phyloP scores from a whole-genome alignment of 2,113 vertebrate genomes.

The Panurus biarmicus region DNA sequence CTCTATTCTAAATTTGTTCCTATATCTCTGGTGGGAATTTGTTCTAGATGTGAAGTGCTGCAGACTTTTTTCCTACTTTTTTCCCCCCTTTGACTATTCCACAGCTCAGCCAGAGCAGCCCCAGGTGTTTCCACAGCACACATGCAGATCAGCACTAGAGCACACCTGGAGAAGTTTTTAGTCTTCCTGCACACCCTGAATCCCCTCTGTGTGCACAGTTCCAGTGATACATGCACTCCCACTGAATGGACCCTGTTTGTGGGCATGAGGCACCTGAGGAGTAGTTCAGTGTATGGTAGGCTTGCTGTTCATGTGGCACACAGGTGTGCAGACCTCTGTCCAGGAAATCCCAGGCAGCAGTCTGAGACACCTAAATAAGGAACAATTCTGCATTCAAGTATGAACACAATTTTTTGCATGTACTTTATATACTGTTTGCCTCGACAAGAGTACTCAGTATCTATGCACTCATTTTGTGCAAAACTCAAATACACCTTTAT shows the following conservation, averaged over 20 bases:
- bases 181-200: neutral
- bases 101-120: neutral
- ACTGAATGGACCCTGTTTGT: neutral
- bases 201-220: rapidly evolving
- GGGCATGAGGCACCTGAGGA: neutral
- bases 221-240: rapidly evolving
- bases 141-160: neutral
- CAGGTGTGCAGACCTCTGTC: neutral
- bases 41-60: neutral
- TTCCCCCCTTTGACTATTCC: neutral
- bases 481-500: neutral
- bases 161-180: neutral
- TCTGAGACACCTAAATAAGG: neutral
- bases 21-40: neutral
- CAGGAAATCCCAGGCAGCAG: neutral
- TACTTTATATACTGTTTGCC: neutral
- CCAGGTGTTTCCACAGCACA: neutral
- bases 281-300: neutral
- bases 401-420: neutral
- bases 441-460: neutral
- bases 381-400: neutral
- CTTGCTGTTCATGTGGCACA: neutral
- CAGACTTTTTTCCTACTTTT: neutral
- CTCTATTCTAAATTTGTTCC: neutral
- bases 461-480: neutral